Conservation (phyloP, 2,797 vertebrate genomes). For the Arctocebus calabarensis region DNA sequence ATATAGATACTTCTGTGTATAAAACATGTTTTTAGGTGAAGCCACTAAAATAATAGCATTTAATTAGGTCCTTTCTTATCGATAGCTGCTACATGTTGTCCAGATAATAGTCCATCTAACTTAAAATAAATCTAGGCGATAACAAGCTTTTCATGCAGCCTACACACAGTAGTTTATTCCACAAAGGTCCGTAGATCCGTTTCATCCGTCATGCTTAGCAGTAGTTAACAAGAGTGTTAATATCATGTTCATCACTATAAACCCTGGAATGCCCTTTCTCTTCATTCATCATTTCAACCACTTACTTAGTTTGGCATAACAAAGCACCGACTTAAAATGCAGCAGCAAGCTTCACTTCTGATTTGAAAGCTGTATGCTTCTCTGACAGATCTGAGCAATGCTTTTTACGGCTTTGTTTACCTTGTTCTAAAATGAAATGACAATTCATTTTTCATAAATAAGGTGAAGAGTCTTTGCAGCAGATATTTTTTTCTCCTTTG, state of each 20-base stretch:
- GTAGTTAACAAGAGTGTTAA: conserved; percentile 71
- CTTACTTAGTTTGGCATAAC: conserved; percentile 21
- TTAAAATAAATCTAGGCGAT: conserved; percentile 69
- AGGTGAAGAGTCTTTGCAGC: conserved; percentile 40
- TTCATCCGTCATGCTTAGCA: conserved; percentile 69
- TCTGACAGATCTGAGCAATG: conserved; percentile 71
- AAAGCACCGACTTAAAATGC: conserved; percentile 66
- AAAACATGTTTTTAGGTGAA: background rate
- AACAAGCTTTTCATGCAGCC: conserved; percentile 68
- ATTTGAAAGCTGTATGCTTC: conserved; percentile 66
- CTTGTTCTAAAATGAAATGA: conserved; percentile 75
- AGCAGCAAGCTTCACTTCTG: conserved; percentile 51
- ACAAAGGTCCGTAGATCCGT: conserved; percentile 74
- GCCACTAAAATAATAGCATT: conserved; percentile 14
- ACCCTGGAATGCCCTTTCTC: conserved; percentile 34
- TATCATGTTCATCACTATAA: conserved; percentile 73
- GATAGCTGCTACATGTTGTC: conserved; percentile 63
- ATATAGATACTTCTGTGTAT: background rate
- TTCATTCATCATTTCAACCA: conserved; percentile 62
- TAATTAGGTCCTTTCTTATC: background rate
- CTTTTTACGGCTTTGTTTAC: conserved; percentile 80
- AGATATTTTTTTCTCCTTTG: conserved; percentile 61
- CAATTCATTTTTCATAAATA: conserved; percentile 75
- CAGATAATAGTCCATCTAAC: conserved; percentile 3
- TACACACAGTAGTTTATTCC: conserved; percentile 78